A percentile compares a stretch with the other conserved stretches of the same genome.
These are phyloP conservation scores for Palythoa caribaeorum DNA, from an alignment of 92 coral and sea anemone genomes.

Conservation along the genomic window DNA sequence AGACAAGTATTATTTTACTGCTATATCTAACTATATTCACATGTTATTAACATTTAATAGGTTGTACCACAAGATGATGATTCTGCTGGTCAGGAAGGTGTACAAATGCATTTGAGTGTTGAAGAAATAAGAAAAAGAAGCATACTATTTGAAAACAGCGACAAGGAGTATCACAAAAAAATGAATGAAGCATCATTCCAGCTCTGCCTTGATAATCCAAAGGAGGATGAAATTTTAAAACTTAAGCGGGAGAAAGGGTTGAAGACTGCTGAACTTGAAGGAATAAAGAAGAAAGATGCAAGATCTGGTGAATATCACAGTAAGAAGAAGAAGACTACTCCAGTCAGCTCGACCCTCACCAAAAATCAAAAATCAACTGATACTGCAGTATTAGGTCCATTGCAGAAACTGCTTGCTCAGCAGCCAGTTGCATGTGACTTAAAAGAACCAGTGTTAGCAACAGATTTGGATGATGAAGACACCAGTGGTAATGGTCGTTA, in stretches of 20 bases:
- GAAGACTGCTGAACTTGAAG: constrained; percentile 25
- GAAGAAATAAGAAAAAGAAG: constrained; percentile 16
- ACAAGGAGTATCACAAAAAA: constrained; percentile 4
- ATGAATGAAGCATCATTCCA: constrained; percentile 9
- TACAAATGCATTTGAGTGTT: constrained; percentile 17
- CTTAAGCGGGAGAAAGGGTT: constrained; percentile 21
- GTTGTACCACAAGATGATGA: constrained; percentile 7
- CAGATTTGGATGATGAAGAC: constrained; percentile 23
- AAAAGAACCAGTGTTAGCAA: constrained; percentile 3
- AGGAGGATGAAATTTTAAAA: constrained; percentile 4
- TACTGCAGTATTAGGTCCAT: constrained; percentile 19
- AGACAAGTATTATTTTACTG: neutral
- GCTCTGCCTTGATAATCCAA: constrained; percentile 18
- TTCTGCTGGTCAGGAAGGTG: constrained; percentile 16
- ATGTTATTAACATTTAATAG: constrained; percentile 13
- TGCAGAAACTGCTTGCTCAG: neutral
- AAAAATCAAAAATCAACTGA: constrained; percentile 3
- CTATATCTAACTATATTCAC: neutral
- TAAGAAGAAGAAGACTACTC: constrained; percentile 9
- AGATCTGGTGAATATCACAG: constrained; percentile 18
- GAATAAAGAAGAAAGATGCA: constrained; percentile 11
- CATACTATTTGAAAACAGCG: constrained; percentile 7
- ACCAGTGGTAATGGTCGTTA: constrained; percentile 7
- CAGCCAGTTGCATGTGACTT: constrained; percentile 27
- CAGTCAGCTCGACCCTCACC: constrained; percentile 10